Conservation (phyloP, 2,888 invertebrate genomes). For the Eumerus sabulonum region DNA sequence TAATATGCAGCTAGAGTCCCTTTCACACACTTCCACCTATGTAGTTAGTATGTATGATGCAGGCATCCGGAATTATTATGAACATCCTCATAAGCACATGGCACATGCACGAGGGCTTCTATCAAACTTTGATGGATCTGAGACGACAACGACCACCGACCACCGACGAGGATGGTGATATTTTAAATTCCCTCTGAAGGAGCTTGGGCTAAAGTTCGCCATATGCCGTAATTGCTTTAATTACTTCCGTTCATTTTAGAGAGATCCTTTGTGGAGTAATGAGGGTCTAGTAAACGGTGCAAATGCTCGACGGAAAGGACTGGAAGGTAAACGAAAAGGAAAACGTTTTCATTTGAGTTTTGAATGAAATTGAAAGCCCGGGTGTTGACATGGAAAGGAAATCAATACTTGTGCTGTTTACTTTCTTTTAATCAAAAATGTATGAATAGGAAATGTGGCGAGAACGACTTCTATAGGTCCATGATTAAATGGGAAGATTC, state of each 20-base stretch:
- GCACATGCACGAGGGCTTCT: background rate
- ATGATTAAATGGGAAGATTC: no score
- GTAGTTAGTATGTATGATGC: background rate
- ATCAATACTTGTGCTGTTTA: background rate
- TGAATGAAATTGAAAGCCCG: background rate
- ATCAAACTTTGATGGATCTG: slow-evolving; percentile 30
- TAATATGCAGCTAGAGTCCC: slow-evolving; percentile 21
- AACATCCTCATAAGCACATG: no score
- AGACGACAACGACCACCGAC: no score
- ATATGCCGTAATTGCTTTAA: slow-evolving; percentile 24
- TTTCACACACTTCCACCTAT: slow-evolving; percentile 10
- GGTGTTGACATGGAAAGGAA: background rate
- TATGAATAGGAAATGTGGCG: no score
- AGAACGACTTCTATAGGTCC: no score
- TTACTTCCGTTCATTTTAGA: slow-evolving; percentile 26
- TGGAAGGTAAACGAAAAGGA: background rate
- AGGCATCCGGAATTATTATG: no score
- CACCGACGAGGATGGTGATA: no score
- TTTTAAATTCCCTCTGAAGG: slow-evolving; percentile 16
- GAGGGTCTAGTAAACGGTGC: background rate
- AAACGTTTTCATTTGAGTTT: background rate
- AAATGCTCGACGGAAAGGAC: slow-evolving; percentile 4
- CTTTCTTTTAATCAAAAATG: no score
- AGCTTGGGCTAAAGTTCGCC: no score
- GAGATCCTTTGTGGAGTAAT: slow-evolving; percentile 12